phyloP scores from a whole-genome alignment of 2,888 invertebrate genomes.

The Cryptophagus acutangulus region DNA sequence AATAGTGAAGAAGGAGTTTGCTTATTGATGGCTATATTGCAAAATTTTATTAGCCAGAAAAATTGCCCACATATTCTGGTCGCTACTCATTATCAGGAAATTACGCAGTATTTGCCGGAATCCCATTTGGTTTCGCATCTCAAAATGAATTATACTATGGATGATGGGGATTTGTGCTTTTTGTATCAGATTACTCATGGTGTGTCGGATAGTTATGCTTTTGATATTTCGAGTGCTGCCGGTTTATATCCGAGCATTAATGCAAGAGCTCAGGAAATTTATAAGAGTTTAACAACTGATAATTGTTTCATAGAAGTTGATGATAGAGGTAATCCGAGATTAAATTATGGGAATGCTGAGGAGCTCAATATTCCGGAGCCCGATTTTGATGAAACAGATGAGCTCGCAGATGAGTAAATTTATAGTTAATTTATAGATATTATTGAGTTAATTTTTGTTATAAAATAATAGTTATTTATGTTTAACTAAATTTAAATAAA shows the following conservation, averaged over 20 bases:
- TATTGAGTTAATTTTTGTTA: too few relatives aligned
- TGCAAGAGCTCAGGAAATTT: constrained; percentile 51
- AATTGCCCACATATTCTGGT: constrained; percentile 70
- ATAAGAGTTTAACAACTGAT: too few relatives aligned
- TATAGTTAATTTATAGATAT: too few relatives aligned
- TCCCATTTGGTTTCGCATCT: constrained; percentile 43
- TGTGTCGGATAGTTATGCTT: constrained; percentile 60
- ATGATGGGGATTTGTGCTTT: constrained; percentile 55
- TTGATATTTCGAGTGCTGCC: constrained; percentile 57
- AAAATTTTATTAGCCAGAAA: constrained; percentile 54
- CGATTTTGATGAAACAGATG: too few relatives aligned
- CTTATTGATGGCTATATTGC: constrained; percentile 64
- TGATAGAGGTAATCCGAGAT: too few relatives aligned
- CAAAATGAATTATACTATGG: constrained; percentile 38
- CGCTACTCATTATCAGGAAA: constrained; percentile 72
- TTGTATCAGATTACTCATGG: constrained; percentile 62
- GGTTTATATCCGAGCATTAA: constrained; percentile 55
- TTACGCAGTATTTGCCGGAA: constrained; percentile 56
- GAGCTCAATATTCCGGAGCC: too few relatives aligned
- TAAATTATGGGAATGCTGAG: too few relatives aligned
- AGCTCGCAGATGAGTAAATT: too few relatives aligned
- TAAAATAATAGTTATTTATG: too few relatives aligned
- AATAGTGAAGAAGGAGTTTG: constrained; percentile 69
- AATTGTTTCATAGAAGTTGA: too few relatives aligned
- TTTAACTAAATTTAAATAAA: too few relatives aligned